Conservation (phyloP, 2,888 invertebrate species). For the Drosophila mulleri region DNA sequence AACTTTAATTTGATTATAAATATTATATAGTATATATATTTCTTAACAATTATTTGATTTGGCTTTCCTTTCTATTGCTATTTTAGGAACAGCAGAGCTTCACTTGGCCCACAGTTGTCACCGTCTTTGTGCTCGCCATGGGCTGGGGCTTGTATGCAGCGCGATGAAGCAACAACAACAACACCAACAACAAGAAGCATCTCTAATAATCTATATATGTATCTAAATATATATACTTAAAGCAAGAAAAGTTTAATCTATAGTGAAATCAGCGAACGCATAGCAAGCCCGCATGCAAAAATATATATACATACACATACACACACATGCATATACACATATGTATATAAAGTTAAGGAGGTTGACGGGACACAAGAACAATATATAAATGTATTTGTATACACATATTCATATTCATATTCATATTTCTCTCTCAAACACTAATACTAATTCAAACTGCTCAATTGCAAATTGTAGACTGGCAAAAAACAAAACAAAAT, state of each 20-base stretch:
- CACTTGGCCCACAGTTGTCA: constrained; percentile 85
- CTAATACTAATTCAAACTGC: constrained; percentile 59
- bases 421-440: constrained; percentile 42
- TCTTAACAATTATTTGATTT: not conserved
- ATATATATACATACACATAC: not conserved
- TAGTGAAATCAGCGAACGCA: constrained; percentile 57
- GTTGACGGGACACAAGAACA: constrained; percentile 81
- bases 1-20: not conserved
- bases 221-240: constrained; percentile 4
- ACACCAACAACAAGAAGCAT: constrained; percentile 12
- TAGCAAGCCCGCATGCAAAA: constrained; percentile 3
- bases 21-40: no score
- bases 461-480: constrained; percentile 71
- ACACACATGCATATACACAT: not conserved
- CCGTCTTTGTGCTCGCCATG: constrained; percentile 85
- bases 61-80: not conserved
- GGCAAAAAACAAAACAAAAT: constrained; percentile 61
- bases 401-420: constrained; percentile 26
- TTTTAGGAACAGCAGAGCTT: constrained; percentile 83
- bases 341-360: constrained; percentile 43
- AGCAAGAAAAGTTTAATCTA: constrained; percentile 32
- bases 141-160: constrained; percentile 85
- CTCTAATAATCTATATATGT: constrained; percentile 13
- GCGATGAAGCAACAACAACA: constrained; percentile 78
- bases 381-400: constrained; percentile 57